Percentiles rank a stretch among this genome's conserved stretches.
phyloP scores from a whole-genome alignment of 2,888 invertebrate genomes.

The Dryadula phaetusa region DNA sequence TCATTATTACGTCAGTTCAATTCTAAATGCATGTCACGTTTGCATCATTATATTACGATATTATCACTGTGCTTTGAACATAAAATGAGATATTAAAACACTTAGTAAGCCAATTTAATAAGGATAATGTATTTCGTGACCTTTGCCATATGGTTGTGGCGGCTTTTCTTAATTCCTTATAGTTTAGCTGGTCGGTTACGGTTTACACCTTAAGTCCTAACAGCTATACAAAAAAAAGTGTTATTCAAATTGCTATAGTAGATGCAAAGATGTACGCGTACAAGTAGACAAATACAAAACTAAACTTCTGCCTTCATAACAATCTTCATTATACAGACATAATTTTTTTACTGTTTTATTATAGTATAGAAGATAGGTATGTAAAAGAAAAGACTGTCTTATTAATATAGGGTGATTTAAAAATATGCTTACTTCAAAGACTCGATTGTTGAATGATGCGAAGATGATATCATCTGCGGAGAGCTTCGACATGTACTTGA shows the following conservation, averaged over 20 bases:
- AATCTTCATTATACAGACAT: too few species aligned
- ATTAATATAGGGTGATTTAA: not conserved
- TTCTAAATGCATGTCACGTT: conserved; percentile 14
- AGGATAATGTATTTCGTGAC: not conserved
- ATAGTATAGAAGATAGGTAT: too few species aligned
- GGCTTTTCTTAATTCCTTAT: too few species aligned
- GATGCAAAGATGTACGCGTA: too few species aligned
- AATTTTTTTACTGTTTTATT: too few species aligned
- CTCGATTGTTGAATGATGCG: conserved; percentile 93
- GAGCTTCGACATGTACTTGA: conserved; percentile 90
- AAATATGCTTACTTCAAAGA: conserved; percentile 88
- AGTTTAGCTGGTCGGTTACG: too few species aligned
- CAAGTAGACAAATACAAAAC: too few species aligned
- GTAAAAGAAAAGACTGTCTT: not conserved
- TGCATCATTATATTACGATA: conserved; percentile 12
- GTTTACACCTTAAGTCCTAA: too few species aligned
- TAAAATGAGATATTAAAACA: conserved; percentile 15
- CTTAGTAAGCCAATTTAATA: conserved; percentile 1
- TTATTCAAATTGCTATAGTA: too few species aligned
- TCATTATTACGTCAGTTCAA: not conserved
- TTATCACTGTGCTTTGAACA: not conserved
- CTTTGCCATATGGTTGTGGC: too few species aligned
- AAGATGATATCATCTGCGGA: conserved; percentile 92
- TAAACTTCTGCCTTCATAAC: too few species aligned
- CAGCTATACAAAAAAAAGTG: too few species aligned